Evolutionary conservation across 1,140 invertebrate genomes (phyloP).

Genomic region (Gonioctena quinquepunctata): DNA sequence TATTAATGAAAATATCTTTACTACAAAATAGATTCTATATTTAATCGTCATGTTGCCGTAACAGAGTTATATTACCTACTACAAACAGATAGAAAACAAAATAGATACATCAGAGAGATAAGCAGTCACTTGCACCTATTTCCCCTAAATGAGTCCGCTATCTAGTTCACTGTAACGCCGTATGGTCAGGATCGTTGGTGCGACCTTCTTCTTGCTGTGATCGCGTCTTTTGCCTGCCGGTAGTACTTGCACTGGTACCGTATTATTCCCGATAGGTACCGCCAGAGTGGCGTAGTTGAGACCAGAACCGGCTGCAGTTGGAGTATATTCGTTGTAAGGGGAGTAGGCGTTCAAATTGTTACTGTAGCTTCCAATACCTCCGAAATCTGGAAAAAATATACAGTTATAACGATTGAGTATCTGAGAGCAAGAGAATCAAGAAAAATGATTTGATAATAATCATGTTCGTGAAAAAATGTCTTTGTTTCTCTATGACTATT

Average conservation of each 20-base stretch:
- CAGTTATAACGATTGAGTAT: no score
- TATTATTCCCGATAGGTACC: background rate
- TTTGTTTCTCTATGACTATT: no score
- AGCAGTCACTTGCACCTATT: background rate
- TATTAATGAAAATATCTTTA: no score
- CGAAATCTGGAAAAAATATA: background rate
- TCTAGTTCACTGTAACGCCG: background rate
- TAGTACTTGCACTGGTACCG: background rate
- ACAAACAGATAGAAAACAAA: no score
- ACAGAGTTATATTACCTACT: no score
- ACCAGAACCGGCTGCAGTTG: background rate
- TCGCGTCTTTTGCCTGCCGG: background rate
- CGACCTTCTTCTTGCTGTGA: background rate
- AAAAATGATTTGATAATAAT: no score
- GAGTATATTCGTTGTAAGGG: background rate
- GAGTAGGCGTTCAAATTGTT: background rate
- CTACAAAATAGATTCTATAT: no score
- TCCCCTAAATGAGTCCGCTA: background rate
- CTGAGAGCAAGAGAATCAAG: no score
- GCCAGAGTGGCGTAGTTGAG: conserved; percentile 4
- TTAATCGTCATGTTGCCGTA: no score
- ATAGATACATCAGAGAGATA: no score
- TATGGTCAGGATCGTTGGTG: background rate
- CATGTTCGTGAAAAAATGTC: no score
- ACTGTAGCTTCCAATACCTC: background rate